These are phyloP conservation scores for Drosophila neotestacea DNA, from an alignment of 2,888 invertebrate genomes.

Conservation along the genomic window DNA sequence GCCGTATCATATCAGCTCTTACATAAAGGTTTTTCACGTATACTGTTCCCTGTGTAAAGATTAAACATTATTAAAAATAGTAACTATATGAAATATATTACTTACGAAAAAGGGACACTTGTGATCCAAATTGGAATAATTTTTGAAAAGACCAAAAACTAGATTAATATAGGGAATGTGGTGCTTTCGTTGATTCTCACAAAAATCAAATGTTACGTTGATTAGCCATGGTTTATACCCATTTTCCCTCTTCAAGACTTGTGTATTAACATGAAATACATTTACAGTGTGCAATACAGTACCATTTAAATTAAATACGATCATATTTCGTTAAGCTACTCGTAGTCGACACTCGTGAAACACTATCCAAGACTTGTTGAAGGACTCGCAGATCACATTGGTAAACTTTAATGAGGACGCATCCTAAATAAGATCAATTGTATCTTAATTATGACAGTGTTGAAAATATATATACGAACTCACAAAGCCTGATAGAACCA, in stretches of 20 bases:
- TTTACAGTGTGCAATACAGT: constrained; percentile 9
- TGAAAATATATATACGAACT: not conserved
- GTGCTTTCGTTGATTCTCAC: constrained; percentile 2
- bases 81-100: not conserved
- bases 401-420: not conserved
- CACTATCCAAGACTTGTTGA: constrained; percentile 6
- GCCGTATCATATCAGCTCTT: not conserved
- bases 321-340: constrained; percentile 15
- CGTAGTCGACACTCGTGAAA: constrained; percentile 21
- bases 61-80: not conserved
- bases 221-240: constrained; percentile 26
- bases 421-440: not conserved
- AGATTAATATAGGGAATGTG: constrained; percentile 6
- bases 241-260: constrained; percentile 22
- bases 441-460: not conserved
- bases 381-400: constrained; percentile 7
- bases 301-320: constrained; percentile 9
- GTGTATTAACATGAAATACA: not conserved
- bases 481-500: constrained; percentile 1
- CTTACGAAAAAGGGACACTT: constrained; percentile 14
- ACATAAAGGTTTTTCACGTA: constrained; percentile 6
- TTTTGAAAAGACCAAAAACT: not conserved
- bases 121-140: constrained; percentile 14
- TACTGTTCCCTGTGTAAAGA: not conserved
- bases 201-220: constrained; percentile 7